Evolutionary conservation across 1,140 invertebrate genomes (phyloP), one percentile per base, ranked within the genome.

Genomic region (Adelges cooleyi): DNA sequence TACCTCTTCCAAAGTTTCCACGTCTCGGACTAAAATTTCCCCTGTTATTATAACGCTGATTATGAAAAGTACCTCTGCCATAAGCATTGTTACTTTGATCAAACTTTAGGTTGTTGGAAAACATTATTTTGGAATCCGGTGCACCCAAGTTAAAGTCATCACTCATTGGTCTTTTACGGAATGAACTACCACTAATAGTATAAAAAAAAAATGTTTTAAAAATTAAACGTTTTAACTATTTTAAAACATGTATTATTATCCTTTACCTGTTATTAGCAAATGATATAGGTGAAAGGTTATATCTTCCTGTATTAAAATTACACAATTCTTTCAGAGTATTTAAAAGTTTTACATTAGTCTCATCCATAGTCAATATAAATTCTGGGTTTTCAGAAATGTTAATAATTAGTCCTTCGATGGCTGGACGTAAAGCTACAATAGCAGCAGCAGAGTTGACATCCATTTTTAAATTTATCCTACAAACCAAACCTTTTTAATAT

Each of bases 401-500:
- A 5, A 93, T 80, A 1, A 98, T 84, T 0, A 97, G 76, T 68
- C 83, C 79, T 77, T 98, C 95, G 2, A 98, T 73, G 1, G 87
- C 86, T 0, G 93, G 93, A 66, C 93, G 80, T 1, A 98, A 75
- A 6, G 90, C 87, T 0, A 92, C 82, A 65, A 98, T 83, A 4
- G 84, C 80, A 0, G 91, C 86, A 0, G 93, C 95, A 10, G 80
- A 72, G 29, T 80, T 70, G 0, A 88, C 81, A 68, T 88, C 78
- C 82, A 98, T 93, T 9, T 88, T 81, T 23, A 98, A 80, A 74
- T 92, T 95, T 20, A 98, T 84, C 92, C 81, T 83, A 67, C 17
- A 70, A 67, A 66, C 20, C 36, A 48, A 68, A 62, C 48, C 18
- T 62, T 27, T 59, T 29, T 48, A n/a, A 5, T 48, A 48, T 17